Base-by-base conservation (phyloP, 2,797 vertebrate genomes). In the Okamejei kenojei region DNA sequence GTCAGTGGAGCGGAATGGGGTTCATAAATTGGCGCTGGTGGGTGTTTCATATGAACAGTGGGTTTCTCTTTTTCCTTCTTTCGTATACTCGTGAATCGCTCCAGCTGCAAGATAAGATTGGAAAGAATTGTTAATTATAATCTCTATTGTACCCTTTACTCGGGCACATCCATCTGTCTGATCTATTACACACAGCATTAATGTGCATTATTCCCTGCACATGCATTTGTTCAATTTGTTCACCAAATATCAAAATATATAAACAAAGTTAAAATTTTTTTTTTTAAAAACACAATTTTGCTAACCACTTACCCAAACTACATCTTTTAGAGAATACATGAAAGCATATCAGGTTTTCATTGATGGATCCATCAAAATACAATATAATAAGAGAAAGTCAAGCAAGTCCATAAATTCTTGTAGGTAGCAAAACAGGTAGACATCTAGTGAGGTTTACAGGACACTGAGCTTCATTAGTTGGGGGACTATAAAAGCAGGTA, bases 41-140 rank as follows among this genome's bases (percentile, higher is more conserved):
- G 97, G 95, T 98, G 97, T 93, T 97, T 97, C 81, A 97, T 96
- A 15, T 95, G 94, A 93, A 93, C 65, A 1, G 94, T 94, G 0
- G 96, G 90, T 94, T 98, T 98, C 94, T 98, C 98, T 94, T 98
- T 98, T 94, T 98, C 98, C 94, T 98, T 98, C 95, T 98, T 98
- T 95, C 98, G 96, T 95, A 99, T 98, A 94, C 98, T 98, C 94
- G 98, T 98, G 95, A 99, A 98, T 91, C 98, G 97, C 94, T 98
- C 98, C 95, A 99, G 95, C 98, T 99, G 94, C 93, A 94, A 95
- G 90, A 93, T 93, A 35, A 61, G 63, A 17, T 17, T 63, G n/a
- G 84, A 21, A 68, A 88, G n/a, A 68, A 32, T 88, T 21, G 21
- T 9, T 19, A 15, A 63, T 15, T 7, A 1, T 32, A 32, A n/a